Base-by-base conservation (phyloP, 2,113 vertebrate species). In the Smithornis capensis region DNA sequence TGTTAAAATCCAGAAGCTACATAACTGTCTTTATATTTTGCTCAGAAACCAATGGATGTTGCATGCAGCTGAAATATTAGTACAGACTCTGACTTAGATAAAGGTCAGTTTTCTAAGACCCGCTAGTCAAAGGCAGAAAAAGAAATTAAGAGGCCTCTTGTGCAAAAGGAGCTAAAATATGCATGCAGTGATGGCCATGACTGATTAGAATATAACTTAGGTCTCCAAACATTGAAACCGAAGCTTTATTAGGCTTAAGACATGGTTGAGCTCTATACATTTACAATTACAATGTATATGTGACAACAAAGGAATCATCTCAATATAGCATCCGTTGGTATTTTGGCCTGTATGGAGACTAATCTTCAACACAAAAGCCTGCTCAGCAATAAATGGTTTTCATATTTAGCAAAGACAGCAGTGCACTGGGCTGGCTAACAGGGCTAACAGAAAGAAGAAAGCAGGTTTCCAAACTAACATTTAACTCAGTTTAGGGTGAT, bases 241-340 rank as follows among this genome's bases (percentile, higher is more conserved):
- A 97, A 97, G 90, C 94, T 96, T 96, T 87, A 96, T 97, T 97
- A 97, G 89, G 94, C 93, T 91, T 84, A 97, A 96, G 95, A 96
- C 94, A 87, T 82, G n/a, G 87, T 83, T 94, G 80, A 98, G 87
- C 96, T 95, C 94, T 89, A 82, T 33, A 97, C 75, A 70, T 96
- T 96, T 94, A 97, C 86, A 92, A 94, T 78, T 90, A 96, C 92
- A 96, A 92, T 63, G 93, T 57, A 37, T 76, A 94, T 82, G 75
- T 83, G 18, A 97, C 96, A 95, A 95, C 35, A 97, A 97, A 95
- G 82, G 88, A 97, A 95, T 95, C 79, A 85, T 49, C 84, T 94
- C 78, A 92, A 64, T 47, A 88, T 27, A 92, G 67, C 83, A 91
- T 57, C 90, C 73, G 87, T 73, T 90, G 79, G 80, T 83, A 49